Conservation (phyloP, 2,113 vertebrate genomes). For the Dasypus novemcinctus region DNA sequence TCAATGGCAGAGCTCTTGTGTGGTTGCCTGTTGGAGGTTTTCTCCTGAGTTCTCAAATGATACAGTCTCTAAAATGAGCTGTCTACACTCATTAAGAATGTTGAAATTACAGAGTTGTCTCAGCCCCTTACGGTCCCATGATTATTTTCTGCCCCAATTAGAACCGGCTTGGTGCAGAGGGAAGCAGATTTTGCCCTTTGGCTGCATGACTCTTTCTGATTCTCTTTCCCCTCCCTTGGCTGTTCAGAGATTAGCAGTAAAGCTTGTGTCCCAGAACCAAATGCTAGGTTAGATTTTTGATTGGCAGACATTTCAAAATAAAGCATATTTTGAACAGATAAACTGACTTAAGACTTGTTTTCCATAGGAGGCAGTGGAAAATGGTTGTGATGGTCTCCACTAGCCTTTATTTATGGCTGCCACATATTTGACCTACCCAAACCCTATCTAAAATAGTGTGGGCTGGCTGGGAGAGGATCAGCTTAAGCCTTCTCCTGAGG, state of each 20-base stretch:
- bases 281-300: neutral
- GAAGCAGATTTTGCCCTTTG: slow-evolving; percentile 30
- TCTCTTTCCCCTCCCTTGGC: slow-evolving; percentile 4
- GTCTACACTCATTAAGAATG: slow-evolving; percentile 55
- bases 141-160: slow-evolving; percentile 37
- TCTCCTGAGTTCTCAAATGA: slow-evolving; percentile 47
- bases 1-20: slow-evolving; percentile 39
- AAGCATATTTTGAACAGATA: slow-evolving; percentile 25
- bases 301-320: neutral
- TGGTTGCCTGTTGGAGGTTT: slow-evolving; percentile 53
- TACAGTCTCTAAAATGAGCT: slow-evolving; percentile 46
- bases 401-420: neutral
- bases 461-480: neutral
- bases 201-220: slow-evolving; percentile 46
- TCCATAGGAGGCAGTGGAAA: neutral
- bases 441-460: neutral
- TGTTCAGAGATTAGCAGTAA: slow-evolving; percentile 6
- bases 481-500: neutral
- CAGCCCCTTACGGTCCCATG: slow-evolving; percentile 31
- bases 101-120: slow-evolving; percentile 48
- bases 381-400: neutral
- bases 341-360: slow-evolving; percentile 10
- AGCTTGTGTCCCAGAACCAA: slow-evolving; percentile 19
- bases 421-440: neutral
- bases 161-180: slow-evolving; percentile 4